Base-by-base conservation (phyloP, 1,140 invertebrate genomes). In the Drosophila asahinai region DNA sequence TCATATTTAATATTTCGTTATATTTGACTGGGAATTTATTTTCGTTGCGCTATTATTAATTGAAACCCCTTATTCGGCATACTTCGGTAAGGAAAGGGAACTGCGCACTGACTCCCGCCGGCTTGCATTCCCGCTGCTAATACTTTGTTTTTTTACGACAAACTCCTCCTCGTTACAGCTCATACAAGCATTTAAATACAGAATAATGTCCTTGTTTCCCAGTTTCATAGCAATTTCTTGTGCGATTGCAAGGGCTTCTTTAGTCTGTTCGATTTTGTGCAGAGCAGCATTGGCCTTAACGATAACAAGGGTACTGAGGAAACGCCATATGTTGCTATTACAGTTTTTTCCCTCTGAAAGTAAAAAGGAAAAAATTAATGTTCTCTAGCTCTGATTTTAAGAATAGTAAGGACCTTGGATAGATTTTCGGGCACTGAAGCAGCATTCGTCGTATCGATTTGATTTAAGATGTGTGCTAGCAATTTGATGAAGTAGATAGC, bases 401-500 rank as follows among this genome's bases (percentile, higher is more conserved):
- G 8, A 19, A 52, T 17, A 15, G 0, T 14, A n/a, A 22, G 3
- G 8, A 54, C 83, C 83, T 62, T 80, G 79, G 25, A 84, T 78
- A 9, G 79, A 75, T 33, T 91, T 92, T 11, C 83, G 77, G 11
- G 91, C 86, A 30, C 45, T 62, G 40, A 86, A 91, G 33, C 76
- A 80, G 22, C 83, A 84, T 67, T 92, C 89, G 22, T 90, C 80
- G 55, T 72, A 90, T 25, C 74, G 80, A 62, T 78, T 79, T 9
- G 82, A 58, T 5, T 73, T 22, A 7, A 92, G 67, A 76, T 92
- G 91, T 40, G 62, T 73, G 11, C 40, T 54, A 5, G 74, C 89
- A 45, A 92, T 91, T 72, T 91, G 71, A 47, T 92, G 81, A 22
- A 91, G 57, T 27, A 92, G 33, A 72, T 92, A 92, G 40, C 80